A percentile compares a stretch with the other conserved stretches of the same genome.
Evolutionary conservation across 30 jellyfish, hydroid and myxozoan species (phyloP).

Genomic region (Pseudorhiza aurosa): DNA sequence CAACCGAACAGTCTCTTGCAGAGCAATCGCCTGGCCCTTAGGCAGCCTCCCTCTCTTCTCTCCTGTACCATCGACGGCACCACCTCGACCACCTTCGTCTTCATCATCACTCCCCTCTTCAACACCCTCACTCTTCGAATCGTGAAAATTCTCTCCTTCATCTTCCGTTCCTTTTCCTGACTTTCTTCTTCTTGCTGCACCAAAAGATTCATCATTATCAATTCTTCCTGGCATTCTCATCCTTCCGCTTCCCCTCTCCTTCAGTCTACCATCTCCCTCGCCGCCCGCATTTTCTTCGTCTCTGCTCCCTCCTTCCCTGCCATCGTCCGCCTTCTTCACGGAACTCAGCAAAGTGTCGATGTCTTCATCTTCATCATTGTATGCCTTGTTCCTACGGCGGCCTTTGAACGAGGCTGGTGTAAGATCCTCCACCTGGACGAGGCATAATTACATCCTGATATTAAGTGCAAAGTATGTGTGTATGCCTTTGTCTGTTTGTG

Average conservation of each 20-base stretch:
- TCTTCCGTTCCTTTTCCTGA: not conserved
- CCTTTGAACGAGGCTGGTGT: conserved; percentile 33
- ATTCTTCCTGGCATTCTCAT: not conserved
- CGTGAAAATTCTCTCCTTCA: not conserved
- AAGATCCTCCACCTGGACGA: conserved; percentile 41
- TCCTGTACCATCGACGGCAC: not conserved
- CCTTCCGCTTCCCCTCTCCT: not conserved
- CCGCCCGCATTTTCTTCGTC: conserved; percentile 32
- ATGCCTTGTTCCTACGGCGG: conserved; percentile 32
- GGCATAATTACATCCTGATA: not conserved
- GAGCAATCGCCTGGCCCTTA: not conserved
- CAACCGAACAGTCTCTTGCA: conserved; percentile 1
- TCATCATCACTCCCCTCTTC: not conserved
- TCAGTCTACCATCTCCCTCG: not conserved
- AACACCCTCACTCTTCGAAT: conserved; percentile 3
- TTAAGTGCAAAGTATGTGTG: not conserved
- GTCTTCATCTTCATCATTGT: conserved; percentile 54
- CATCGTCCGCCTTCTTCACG: conserved; percentile 25
- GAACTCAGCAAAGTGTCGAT: conserved; percentile 37
- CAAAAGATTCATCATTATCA: not conserved
- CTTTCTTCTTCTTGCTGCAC: conserved; percentile 3
- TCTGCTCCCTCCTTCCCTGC: not conserved
- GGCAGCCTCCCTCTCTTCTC: not conserved
- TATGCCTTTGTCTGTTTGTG: conserved; percentile 3
- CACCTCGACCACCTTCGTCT: not conserved